Evolutionary conservation across 1,140 invertebrate species (phyloP).

Genomic region (Ceratina calcarata): DNA sequence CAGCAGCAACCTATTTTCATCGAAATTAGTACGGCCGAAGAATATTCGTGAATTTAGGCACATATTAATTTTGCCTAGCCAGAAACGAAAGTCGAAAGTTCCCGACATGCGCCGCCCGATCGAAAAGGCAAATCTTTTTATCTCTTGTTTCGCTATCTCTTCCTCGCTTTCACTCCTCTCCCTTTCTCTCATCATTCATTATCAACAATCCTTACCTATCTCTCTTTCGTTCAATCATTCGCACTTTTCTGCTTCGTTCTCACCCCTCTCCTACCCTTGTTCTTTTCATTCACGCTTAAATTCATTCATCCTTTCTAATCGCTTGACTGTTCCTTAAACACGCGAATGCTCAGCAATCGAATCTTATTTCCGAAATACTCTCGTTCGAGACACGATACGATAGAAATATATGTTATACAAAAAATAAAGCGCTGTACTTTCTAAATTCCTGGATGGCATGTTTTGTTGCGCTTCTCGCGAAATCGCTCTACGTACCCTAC

Average conservation of each 20-base stretch:
- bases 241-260: not conserved
- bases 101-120: slow-evolving; percentile 9
- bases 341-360: slow-evolving; percentile 39
- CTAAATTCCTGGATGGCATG: slow-evolving; percentile 72
- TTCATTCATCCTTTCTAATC: not conserved
- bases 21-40: slow-evolving; percentile 39
- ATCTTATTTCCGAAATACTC: slow-evolving; percentile 52
- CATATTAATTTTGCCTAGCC: not conserved
- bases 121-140: slow-evolving; percentile 31
- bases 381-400: slow-evolving; percentile 46
- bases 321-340: not conserved
- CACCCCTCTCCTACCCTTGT: not conserved
- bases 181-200: slow-evolving; percentile 4
- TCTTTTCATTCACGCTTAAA: not conserved
- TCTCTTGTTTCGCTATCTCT: not conserved
- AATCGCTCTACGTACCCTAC: slow-evolving; percentile 17
- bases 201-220: not conserved
- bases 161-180: not conserved
- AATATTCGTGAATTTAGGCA: slow-evolving; percentile 27
- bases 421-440: slow-evolving; percentile 75
- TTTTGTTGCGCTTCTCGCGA: slow-evolving; percentile 47
- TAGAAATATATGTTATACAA: slow-evolving; percentile 67
- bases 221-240: slow-evolving; percentile 1
- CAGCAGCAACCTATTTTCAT: slow-evolving; percentile 26
- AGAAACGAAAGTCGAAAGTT: not conserved